Evolutionary conservation across 2,888 invertebrate species (phyloP).

Genomic region (Ypsolopha sequella): DNA sequence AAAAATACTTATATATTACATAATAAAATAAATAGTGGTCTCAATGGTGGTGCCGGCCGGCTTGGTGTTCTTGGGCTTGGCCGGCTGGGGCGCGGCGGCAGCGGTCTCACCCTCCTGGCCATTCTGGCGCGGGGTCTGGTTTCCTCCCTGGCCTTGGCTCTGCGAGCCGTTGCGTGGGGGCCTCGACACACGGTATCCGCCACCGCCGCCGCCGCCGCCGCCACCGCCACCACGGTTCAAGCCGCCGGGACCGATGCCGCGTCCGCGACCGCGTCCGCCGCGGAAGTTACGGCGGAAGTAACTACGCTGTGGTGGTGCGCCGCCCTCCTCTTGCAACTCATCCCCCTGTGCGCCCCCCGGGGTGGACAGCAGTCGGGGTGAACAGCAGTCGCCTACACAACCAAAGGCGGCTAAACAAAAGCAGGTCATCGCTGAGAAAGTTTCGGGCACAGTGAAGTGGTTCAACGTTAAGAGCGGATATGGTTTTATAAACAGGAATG

Average conservation of each 20-base stretch:
- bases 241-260: slow-evolving; percentile 52
- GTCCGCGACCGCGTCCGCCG: slow-evolving; percentile 76
- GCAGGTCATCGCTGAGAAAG: slow-evolving; percentile 93
- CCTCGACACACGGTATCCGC: slow-evolving; percentile 45
- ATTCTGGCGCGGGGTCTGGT: slow-evolving; percentile 31
- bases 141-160: slow-evolving; percentile 24
- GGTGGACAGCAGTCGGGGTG: too few species aligned
- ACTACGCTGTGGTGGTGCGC: slow-evolving; percentile 59
- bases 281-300: slow-evolving; percentile 84
- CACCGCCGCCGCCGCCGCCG: slow-evolving; percentile 33
- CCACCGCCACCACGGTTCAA: slow-evolving; percentile 28
- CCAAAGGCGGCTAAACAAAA: slow-evolving; percentile 81
- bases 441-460: slow-evolving; percentile 99
- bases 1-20: too few species aligned
- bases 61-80: slow-evolving; percentile 43
- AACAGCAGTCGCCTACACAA: slow-evolving; percentile 73
- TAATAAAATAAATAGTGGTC: too few species aligned
- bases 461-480: slow-evolving; percentile 98
- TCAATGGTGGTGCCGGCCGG: slow-evolving; percentile 52
- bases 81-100: slow-evolving; percentile 29
- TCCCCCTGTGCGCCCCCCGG: slow-evolving; percentile 60
- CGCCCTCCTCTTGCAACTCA: slow-evolving; percentile 51
- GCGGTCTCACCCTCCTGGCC: slow-evolving; percentile 41
- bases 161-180: slow-evolving; percentile 44
- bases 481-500: slow-evolving; percentile 98